Conservation (phyloP, 2,888 invertebrate species). For the Pasiphila rectangulata region DNA sequence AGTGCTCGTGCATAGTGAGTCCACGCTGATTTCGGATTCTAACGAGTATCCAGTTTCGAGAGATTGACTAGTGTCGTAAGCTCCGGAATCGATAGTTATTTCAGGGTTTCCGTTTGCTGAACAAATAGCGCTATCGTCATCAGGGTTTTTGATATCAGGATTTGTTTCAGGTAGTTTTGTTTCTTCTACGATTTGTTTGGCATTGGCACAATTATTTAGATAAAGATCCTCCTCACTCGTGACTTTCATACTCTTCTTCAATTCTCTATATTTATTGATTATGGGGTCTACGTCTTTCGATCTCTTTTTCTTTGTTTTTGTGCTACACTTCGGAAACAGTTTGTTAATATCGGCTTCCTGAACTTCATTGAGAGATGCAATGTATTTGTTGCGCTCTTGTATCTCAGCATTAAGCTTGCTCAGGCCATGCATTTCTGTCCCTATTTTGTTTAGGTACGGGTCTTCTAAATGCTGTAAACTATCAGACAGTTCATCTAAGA, state of each 20-base stretch:
- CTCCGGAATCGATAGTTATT: constrained; percentile 74
- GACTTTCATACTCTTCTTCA: constrained; percentile 71
- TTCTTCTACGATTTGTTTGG: constrained; percentile 58
- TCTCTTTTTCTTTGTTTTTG: constrained; percentile 75
- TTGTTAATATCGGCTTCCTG: constrained; percentile 71
- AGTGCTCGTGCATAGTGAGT: constrained; percentile 78
- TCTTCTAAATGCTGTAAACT: constrained; percentile 81
- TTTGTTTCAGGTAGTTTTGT: constrained; percentile 54
- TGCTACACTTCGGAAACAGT: constrained; percentile 73
- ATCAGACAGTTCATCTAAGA: constrained; percentile 71
- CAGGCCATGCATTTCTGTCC: constrained; percentile 80
- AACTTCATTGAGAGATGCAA: constrained; percentile 77
- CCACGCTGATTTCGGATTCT: constrained; percentile 80
- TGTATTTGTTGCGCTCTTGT: constrained; percentile 81
- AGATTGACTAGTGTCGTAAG: constrained; percentile 73
- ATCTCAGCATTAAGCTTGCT: constrained; percentile 81
- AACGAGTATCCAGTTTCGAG: constrained; percentile 76
- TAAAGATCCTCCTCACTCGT: constrained; percentile 70
- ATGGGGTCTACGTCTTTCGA: constrained; percentile 75
- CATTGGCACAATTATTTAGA: constrained; percentile 73
- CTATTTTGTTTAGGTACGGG: constrained; percentile 81
- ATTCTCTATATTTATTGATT: constrained; percentile 72
- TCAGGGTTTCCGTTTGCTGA: constrained; percentile 76
- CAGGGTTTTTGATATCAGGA: constrained; percentile 67
- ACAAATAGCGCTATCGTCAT: constrained; percentile 73